Evolutionary conservation across 2,888 invertebrate species (phyloP).

Genomic region (Cylindroiulus punctatus): DNA sequence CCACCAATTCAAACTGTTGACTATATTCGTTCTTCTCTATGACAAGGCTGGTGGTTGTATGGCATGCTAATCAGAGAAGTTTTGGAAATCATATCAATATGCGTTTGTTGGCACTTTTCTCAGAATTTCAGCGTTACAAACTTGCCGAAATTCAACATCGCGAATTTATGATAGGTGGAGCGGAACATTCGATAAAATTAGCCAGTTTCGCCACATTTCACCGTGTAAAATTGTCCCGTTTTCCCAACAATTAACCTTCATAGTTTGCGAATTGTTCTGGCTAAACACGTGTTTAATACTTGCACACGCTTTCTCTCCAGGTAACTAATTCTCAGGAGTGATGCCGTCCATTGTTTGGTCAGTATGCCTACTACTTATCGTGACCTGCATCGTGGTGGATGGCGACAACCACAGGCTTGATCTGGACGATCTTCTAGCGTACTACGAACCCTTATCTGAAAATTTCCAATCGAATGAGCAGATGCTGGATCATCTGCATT

Average conservation of each 20-base stretch:
- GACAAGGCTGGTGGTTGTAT: too few species aligned
- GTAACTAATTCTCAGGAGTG: background rate
- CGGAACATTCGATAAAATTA: constrained; percentile 3
- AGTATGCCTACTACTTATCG: background rate
- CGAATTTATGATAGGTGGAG: background rate
- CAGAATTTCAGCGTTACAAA: background rate
- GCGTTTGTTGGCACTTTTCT: too few species aligned
- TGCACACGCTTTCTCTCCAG: background rate
- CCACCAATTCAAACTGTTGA: too few species aligned
- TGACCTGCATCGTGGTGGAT: background rate
- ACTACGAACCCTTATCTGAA: constrained; percentile 20
- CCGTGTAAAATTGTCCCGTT: background rate
- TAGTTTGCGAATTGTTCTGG: background rate
- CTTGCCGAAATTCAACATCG: too few species aligned
- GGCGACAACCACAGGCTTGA: constrained; percentile 33
- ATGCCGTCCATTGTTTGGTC: constrained; percentile 33
- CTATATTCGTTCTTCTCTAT: too few species aligned
- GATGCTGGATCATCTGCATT: constrained; percentile 38
- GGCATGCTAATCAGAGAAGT: too few species aligned
- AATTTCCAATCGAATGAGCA: constrained; percentile 14
- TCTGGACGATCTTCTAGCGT: background rate
- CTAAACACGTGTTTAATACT: too few species aligned
- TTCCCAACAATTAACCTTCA: too few species aligned
- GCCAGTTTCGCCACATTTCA: background rate
- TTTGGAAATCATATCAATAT: too few species aligned